Percentiles rank a stretch among this genome's conserved stretches.
Evolutionary conservation across 2,888 invertebrate species (phyloP).

Genomic region (Tridacna crocea): DNA sequence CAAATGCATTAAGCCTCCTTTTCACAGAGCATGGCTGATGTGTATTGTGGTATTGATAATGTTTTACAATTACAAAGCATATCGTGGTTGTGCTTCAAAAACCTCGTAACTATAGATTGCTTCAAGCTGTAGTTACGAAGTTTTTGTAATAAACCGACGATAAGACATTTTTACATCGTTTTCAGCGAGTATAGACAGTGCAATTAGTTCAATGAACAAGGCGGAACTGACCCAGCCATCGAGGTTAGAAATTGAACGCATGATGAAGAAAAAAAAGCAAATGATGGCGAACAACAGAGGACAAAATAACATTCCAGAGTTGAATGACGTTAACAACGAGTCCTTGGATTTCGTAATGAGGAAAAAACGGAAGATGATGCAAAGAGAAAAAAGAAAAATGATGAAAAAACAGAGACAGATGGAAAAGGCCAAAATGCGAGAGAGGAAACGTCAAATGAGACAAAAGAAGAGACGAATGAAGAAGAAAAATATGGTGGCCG

Average conservation of each 20-base stretch:
- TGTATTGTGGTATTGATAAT: no score
- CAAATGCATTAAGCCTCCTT: no score
- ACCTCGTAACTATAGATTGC: no score
- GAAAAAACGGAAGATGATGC: conserved; percentile 57
- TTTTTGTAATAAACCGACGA: no score
- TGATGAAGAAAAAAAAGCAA: conserved; percentile 62
- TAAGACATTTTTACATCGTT: no score
- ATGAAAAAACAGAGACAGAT: conserved; percentile 45
- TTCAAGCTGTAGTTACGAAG: no score
- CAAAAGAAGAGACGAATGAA: conserved; percentile 50
- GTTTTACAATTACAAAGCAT: no score
- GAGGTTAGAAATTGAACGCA: conserved; percentile 46
- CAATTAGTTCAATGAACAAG: conserved; percentile 38
- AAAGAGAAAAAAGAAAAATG: conserved; percentile 23
- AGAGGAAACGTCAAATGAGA: conserved; percentile 57
- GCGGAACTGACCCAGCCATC: conserved; percentile 57
- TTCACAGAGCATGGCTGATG: no score
- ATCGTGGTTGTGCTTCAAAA: no score
- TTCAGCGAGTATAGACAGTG: conserved; percentile 19
- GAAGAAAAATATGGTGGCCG: conserved; percentile 38
- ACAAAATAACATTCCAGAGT: conserved; percentile 2
- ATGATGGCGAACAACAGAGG: conserved; percentile 34
- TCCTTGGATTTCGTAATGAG: conserved; percentile 37
- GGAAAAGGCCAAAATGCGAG: conserved; percentile 64
- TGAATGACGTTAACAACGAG: conserved; percentile 28